phyloP scores from a whole-genome alignment of 1,140 invertebrate species.

The Halesus radiatus region DNA sequence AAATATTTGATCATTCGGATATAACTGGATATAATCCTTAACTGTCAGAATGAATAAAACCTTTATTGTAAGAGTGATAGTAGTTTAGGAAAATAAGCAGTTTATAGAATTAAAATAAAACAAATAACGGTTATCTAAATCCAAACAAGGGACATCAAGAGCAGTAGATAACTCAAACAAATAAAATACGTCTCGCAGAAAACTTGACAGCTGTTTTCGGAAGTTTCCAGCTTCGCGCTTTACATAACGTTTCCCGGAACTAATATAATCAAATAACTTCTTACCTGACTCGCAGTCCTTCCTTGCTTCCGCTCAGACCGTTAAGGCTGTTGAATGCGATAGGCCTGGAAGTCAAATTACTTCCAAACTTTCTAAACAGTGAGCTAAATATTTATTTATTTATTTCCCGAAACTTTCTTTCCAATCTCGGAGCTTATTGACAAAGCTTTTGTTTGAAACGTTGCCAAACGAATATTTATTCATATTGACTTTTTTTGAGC shows the following conservation, averaged over 20 bases:
- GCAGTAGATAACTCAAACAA: no score
- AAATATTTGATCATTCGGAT: no score
- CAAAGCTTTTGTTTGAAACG: not conserved
- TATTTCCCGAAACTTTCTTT: conserved; percentile 1
- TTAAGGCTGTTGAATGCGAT: conserved; percentile 9
- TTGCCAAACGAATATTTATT: not conserved
- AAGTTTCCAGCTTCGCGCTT: no score
- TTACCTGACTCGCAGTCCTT: not conserved
- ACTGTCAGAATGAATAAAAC: no score
- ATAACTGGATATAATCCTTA: no score
- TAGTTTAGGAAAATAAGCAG: no score
- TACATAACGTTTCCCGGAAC: not conserved
- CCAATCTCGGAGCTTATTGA: not conserved
- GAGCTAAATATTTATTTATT: conserved; percentile 25
- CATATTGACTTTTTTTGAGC: not conserved
- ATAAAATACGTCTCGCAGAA: no score
- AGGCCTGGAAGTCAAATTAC: conserved; percentile 1
- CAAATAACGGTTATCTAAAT: no score
- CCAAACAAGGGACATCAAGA: no score
- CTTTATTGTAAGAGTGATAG: no score
- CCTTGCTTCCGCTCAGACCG: not conserved
- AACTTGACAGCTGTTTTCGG: no score
- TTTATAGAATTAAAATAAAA: no score
- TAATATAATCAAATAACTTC: conserved; percentile 23
- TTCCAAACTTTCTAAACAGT: not conserved